Percentiles rank a stretch among this genome's conserved stretches.
Evolutionary conservation across 2,888 invertebrate species (phyloP).

Genomic region (Drosophila austrosaltans): DNA sequence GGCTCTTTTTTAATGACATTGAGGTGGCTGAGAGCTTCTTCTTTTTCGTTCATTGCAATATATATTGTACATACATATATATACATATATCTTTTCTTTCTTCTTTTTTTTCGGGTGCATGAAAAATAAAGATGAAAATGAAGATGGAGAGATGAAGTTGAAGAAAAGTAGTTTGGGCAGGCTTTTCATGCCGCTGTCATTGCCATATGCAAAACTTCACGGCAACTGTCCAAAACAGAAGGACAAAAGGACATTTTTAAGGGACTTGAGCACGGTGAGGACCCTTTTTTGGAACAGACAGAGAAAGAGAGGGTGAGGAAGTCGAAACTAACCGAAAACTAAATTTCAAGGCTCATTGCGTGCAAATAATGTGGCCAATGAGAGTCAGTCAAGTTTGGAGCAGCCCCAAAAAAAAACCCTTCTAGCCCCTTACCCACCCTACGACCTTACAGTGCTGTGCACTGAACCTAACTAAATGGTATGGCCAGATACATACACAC

Average conservation of each 20-base stretch:
- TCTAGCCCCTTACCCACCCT: not conserved
- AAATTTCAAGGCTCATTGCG: slow-evolving; percentile 78
- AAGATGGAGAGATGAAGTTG: not conserved
- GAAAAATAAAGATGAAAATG: slow-evolving; percentile 39
- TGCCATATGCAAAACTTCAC: slow-evolving; percentile 64
- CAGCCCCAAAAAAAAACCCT: not conserved
- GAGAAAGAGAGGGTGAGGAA: not conserved
- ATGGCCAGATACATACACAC: slow-evolving; percentile 57
- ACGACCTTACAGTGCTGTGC: slow-evolving; percentile 52
- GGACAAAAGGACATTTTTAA: slow-evolving; percentile 21
- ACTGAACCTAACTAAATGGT: slow-evolving; percentile 74
- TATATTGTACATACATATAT: slow-evolving; percentile 33
- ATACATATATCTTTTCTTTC: not conserved
- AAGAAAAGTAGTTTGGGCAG: not conserved
- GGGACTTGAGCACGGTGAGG: slow-evolving; percentile 15
- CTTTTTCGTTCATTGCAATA: slow-evolving; percentile 46
- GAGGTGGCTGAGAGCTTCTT: not conserved
- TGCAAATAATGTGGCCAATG: slow-evolving; percentile 77
- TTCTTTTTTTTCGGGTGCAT: slow-evolving; percentile 17
- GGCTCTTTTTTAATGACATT: slow-evolving; percentile 60
- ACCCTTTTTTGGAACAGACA: slow-evolving; percentile 40
- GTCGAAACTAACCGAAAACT: slow-evolving; percentile 73
- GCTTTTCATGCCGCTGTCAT: slow-evolving; percentile 52
- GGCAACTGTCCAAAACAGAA: slow-evolving; percentile 54
- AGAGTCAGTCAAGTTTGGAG: slow-evolving; percentile 40